A percentile compares a stretch with the other conserved stretches of the same genome.
phyloP scores from a whole-genome alignment of 1,140 invertebrate species.

The Oreohelix idahoensis region DNA sequence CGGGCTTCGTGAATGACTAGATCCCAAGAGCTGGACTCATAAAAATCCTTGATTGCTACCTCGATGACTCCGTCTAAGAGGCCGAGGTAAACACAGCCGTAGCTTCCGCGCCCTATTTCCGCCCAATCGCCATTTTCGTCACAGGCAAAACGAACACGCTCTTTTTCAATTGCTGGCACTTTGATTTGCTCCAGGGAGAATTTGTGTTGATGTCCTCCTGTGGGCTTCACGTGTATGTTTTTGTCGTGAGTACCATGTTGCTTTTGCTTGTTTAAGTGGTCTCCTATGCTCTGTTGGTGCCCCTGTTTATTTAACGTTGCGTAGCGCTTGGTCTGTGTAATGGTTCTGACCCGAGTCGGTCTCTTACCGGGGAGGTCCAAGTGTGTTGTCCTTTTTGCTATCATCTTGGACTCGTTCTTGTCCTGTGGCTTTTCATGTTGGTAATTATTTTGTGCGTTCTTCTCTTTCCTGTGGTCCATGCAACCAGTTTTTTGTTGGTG shows the following conservation, averaged over 20 bases:
- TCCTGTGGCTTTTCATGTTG: neutral
- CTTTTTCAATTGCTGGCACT: constrained; percentile 40
- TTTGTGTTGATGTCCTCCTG: neutral
- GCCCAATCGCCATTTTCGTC: constrained; percentile 43
- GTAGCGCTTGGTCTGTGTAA: neutral
- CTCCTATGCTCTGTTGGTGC: neutral
- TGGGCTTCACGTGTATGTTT: neutral
- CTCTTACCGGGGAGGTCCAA: neutral
- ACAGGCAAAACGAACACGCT: constrained; percentile 38
- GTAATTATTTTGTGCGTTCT: neutral
- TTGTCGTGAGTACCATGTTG: neutral
- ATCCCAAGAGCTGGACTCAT: constrained; percentile 42
- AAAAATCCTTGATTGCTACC: constrained; percentile 46
- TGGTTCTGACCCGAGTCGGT: neutral
- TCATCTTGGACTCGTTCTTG: neutral
- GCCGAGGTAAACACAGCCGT: constrained; percentile 49
- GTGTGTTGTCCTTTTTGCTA: neutral
- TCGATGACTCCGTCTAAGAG: constrained; percentile 40
- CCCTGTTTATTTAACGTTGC: neutral
- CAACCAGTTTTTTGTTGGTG: neutral
- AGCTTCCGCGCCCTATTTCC: constrained; percentile 45
- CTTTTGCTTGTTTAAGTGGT: neutral
- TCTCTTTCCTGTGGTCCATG: neutral
- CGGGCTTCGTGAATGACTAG: constrained; percentile 46
- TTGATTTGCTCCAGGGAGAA: constrained; percentile 44